phyloP scores from a whole-genome alignment of 2,888 invertebrate species.

The Idaea straminata region DNA sequence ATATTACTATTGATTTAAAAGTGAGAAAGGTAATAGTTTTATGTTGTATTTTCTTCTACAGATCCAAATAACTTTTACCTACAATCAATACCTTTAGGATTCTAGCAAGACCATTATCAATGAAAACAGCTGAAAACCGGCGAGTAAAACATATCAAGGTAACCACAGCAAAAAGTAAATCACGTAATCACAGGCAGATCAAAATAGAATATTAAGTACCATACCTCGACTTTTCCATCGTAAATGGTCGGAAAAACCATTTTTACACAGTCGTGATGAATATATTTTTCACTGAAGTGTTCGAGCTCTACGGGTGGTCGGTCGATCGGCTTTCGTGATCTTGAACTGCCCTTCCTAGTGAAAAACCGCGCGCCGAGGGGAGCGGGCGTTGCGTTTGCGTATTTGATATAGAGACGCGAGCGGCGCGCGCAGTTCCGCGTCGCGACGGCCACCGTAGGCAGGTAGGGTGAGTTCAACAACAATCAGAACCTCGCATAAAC shows the following conservation, averaged over 20 bases:
- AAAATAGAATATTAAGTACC: slow-evolving; percentile 42
- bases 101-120: slow-evolving; percentile 7
- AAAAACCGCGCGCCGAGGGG: slow-evolving; percentile 58
- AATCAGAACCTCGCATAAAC: slow-evolving; percentile 36
- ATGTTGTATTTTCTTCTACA: background rate
- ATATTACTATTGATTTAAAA: background rate
- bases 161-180: slow-evolving; percentile 41
- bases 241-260: slow-evolving; percentile 73
- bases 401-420: slow-evolving; percentile 52
- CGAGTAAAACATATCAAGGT: slow-evolving; percentile 38
- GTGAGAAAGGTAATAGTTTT: background rate
- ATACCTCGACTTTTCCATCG: slow-evolving; percentile 68
- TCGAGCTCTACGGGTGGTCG: slow-evolving; percentile 53
- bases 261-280: slow-evolving; percentile 45
- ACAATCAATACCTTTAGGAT: background rate
- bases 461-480: slow-evolving; percentile 51
- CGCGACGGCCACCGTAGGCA: slow-evolving; percentile 48
- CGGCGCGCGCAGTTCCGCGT: slow-evolving; percentile 65
- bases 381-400: slow-evolving; percentile 72
- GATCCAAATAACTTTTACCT: background rate
- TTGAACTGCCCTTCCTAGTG: slow-evolving; percentile 78
- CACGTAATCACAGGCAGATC: slow-evolving; percentile 41
- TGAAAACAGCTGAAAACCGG: slow-evolving; percentile 36
- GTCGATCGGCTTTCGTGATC: slow-evolving; percentile 68
- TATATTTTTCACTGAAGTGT: slow-evolving; percentile 49